phyloP scores from a whole-genome alignment of 2,888 invertebrate species.

The Cryptocheilus praepositus region DNA sequence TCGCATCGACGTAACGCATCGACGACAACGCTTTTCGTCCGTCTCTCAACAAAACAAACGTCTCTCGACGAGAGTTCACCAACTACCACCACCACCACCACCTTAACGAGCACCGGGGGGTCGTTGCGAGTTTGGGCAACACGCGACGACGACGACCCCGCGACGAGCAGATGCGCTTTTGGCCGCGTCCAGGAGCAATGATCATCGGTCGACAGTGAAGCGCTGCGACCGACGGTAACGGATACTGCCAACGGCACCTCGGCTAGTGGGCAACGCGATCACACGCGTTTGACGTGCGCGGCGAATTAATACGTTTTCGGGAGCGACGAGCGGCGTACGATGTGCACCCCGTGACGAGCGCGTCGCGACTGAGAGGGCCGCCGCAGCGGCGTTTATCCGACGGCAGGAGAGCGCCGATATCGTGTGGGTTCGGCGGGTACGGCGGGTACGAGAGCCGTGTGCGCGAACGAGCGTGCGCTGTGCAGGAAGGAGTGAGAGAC shows the following conservation, averaged over 20 bases:
- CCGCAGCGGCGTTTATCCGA: constrained; percentile 64
- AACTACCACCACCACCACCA: constrained; percentile 9
- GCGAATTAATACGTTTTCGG: constrained; percentile 23
- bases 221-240: constrained; percentile 8
- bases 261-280: constrained; percentile 1
- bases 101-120: background rate
- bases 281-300: constrained; percentile 16
- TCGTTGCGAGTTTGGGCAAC: constrained; percentile 8
- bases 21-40: too few species aligned
- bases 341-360: constrained; percentile 74
- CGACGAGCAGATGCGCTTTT: too few species aligned
- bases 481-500: background rate
- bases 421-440: too few species aligned
- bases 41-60: too few species aligned
- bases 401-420: constrained; percentile 24
- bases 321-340: constrained; percentile 56
- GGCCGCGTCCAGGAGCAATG: too few species aligned
- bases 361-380: constrained; percentile 74
- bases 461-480: background rate
- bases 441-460: constrained; percentile 5
- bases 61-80: background rate
- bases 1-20: too few species aligned
- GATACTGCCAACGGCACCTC: background rate
- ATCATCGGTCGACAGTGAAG: constrained; percentile 21
- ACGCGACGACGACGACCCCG: constrained; percentile 9